phyloP scores from a whole-genome alignment of 2,797 vertebrate species.

The Falco rusticolus region DNA sequence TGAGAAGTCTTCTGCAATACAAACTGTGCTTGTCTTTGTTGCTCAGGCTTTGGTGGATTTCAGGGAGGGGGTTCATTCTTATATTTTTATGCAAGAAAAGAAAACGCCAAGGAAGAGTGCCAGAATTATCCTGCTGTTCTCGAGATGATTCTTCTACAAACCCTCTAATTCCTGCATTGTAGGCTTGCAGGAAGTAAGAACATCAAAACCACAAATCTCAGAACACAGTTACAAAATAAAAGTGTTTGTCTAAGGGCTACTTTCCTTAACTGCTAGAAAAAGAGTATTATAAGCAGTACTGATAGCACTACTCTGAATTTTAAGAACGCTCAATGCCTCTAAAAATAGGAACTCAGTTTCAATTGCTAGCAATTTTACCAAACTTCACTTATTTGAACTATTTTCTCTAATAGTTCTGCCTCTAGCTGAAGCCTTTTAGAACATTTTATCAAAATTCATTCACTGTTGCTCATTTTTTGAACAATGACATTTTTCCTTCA shows the following conservation, averaged over 20 bases:
- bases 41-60: background rate
- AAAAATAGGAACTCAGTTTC: background rate
- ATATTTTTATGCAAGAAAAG: background rate
- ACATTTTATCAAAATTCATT: background rate
- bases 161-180: background rate
- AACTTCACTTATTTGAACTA: background rate
- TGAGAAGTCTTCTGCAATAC: background rate
- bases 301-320: background rate
- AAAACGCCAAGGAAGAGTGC: background rate
- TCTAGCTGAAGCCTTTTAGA: background rate
- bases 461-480: background rate
- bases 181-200: background rate
- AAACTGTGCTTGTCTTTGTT: background rate
- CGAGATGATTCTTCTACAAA: background rate
- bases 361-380: background rate
- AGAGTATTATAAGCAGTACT: background rate
- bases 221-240: background rate
- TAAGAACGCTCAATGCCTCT: background rate
- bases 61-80: background rate
- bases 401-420: background rate
- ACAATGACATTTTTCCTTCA: background rate
- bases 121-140: background rate
- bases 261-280: background rate
- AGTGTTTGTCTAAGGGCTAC: background rate
- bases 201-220: background rate